phyloP scores from a whole-genome alignment of 2,797 vertebrate species.

The Crypturellus tataupa region DNA sequence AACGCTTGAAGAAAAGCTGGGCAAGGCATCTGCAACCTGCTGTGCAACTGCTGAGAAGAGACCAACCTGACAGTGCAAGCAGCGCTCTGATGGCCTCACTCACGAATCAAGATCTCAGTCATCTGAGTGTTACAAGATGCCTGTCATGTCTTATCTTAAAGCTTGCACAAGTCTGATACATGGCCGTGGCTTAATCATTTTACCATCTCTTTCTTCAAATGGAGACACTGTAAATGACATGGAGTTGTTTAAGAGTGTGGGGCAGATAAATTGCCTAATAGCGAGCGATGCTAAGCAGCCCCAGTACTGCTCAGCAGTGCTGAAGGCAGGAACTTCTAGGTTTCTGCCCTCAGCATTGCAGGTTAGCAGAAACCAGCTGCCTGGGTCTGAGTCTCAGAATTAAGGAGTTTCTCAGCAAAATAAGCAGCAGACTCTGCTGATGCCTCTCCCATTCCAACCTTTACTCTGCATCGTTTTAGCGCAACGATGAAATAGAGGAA shows the following conservation, averaged over 20 bases:
- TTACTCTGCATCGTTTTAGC: not conserved
- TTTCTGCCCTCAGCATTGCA: too few species aligned
- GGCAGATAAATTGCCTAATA: not conserved
- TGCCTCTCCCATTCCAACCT: not conserved
- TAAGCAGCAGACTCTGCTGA: not conserved
- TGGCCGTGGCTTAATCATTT: not conserved
- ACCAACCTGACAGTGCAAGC: not conserved
- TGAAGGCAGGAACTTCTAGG: not conserved
- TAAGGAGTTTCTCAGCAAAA: not conserved
- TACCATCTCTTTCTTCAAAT: not conserved
- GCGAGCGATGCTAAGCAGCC: not conserved
- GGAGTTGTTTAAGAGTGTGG: not conserved
- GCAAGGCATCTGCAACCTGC: not conserved
- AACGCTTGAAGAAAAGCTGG: not conserved
- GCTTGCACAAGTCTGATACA: not conserved
- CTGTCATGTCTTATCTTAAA: not conserved
- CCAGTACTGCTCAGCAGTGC: not conserved
- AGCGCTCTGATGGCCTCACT: not conserved
- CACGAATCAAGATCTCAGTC: not conserved
- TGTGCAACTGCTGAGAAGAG: not conserved
- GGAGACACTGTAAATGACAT: not conserved
- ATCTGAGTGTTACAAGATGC: not conserved
- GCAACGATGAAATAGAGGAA: not conserved
- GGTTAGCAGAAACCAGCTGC: not conserved
- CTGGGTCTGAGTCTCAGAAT: not conserved